Evolutionary conservation across 2,888 invertebrate species (phyloP).

Genomic region (Chesias legatella): DNA sequence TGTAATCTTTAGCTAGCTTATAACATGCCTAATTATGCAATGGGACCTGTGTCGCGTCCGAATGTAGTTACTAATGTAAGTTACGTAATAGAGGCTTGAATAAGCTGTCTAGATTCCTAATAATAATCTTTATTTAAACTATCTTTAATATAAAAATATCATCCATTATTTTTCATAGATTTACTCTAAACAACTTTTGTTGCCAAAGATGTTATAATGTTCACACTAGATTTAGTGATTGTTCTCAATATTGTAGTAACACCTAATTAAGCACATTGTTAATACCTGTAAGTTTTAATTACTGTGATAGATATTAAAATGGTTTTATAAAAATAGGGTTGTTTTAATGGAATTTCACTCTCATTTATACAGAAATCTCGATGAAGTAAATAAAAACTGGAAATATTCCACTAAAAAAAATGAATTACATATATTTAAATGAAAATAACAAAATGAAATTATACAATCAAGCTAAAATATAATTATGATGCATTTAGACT

Average conservation of each 20-base stretch:
- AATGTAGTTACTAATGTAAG: not conserved
- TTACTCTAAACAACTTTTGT: conserved; percentile 22
- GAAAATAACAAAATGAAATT: conserved; percentile 73
- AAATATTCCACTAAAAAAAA: conserved; percentile 39
- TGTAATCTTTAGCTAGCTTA: no score
- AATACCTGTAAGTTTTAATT: conserved; percentile 34
- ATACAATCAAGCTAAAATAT: conserved; percentile 61
- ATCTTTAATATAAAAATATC: not conserved
- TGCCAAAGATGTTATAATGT: conserved; percentile 41
- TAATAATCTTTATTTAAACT: conserved; percentile 6
- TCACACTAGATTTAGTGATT: conserved; percentile 18
- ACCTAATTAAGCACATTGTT: conserved; percentile 22
- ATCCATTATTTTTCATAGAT: conserved; percentile 2
- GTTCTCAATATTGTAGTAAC: conserved; percentile 12
- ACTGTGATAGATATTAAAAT: conserved; percentile 60
- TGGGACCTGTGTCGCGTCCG: no score
- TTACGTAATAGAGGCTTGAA: conserved; percentile 32
- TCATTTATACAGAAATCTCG: conserved; percentile 13
- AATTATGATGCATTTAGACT: conserved; percentile 52
- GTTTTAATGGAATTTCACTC: conserved; percentile 21
- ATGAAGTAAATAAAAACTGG: conserved; percentile 12
- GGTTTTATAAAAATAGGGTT: conserved; percentile 32
- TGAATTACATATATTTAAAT: conserved; percentile 75
- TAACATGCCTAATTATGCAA: no score
- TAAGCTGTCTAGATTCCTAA: conserved; percentile 53